Conservation (phyloP, 2,113 vertebrate genomes). For the Tamias sibiricus region DNA sequence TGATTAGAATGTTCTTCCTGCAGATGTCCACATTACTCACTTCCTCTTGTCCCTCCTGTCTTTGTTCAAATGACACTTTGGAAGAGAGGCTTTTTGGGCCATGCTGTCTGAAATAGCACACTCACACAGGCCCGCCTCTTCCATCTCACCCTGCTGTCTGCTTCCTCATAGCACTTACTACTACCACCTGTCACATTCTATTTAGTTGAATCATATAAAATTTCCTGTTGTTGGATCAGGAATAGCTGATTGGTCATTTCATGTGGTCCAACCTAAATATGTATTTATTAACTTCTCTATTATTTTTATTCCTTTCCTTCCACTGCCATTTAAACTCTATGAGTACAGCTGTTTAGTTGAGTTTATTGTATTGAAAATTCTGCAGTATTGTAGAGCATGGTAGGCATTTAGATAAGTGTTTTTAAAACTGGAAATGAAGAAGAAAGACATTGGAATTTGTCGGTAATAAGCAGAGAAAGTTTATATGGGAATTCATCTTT, state of each 20-base stretch:
- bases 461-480: background rate
- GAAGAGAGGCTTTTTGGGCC: background rate
- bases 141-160: background rate
- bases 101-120: background rate
- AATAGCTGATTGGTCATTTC: background rate
- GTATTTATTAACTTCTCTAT: background rate
- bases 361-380: background rate
- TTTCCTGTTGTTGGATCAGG: background rate
- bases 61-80: background rate
- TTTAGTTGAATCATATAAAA: background rate
- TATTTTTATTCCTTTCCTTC: constrained; percentile 2
- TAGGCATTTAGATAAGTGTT: background rate
- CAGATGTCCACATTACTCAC: constrained; percentile 13
- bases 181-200: background rate
- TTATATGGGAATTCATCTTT: background rate
- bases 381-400: background rate
- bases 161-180: background rate
- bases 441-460: background rate
- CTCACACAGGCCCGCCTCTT: background rate
- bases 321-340: background rate
- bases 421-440: constrained; percentile 15
- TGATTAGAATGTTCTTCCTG: background rate
- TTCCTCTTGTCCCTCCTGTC: background rate
- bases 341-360: background rate
- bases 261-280: background rate